phyloP scores from a whole-genome alignment of 2,797 vertebrate species.

The Hippoglossus hippoglossus region DNA sequence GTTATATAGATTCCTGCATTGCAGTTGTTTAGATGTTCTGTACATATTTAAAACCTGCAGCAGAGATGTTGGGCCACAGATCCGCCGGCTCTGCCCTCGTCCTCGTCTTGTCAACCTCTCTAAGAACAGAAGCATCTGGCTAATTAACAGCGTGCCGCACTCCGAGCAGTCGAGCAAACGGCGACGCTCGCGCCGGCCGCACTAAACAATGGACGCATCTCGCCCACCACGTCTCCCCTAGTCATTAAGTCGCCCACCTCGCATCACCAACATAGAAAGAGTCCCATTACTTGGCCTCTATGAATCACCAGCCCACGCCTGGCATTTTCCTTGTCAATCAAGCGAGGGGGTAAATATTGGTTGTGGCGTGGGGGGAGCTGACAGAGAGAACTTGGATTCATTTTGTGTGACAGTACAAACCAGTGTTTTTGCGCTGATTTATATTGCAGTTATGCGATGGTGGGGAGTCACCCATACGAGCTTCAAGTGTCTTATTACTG shows the following conservation, averaged over 20 bases:
- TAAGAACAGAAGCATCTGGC: conserved; percentile 45
- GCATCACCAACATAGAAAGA: conserved; percentile 62
- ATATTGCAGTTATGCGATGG: conserved; percentile 41
- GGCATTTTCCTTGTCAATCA: conserved; percentile 79
- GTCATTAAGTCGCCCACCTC: conserved; percentile 80
- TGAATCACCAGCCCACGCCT: conserved; percentile 71
- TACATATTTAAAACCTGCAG: conserved; percentile 37
- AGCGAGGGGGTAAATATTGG: conserved; percentile 71
- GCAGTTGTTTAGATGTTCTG: conserved; percentile 23
- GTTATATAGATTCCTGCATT: background rate
- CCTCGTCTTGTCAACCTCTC: conserved; percentile 60
- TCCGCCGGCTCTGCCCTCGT: conserved; percentile 34
- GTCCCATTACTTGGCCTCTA: conserved; percentile 67
- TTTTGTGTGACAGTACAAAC: conserved; percentile 59
- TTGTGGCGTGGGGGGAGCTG: conserved; percentile 52
- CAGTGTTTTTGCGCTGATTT: conserved; percentile 61
- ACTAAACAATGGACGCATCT: conserved; percentile 63
- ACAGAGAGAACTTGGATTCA: conserved; percentile 62
- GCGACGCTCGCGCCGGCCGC: conserved; percentile 2
- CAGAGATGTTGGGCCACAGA: conserved; percentile 28
- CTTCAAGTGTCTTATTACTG: conserved; percentile 37
- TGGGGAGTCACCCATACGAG: conserved; percentile 33
- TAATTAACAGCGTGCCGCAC: conserved; percentile 63
- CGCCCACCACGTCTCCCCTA: conserved; percentile 64
- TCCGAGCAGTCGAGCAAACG: conserved; percentile 44